Evolutionary conservation across 2,888 invertebrate species (phyloP).

Genomic region (Macrophya alboannulata): DNA sequence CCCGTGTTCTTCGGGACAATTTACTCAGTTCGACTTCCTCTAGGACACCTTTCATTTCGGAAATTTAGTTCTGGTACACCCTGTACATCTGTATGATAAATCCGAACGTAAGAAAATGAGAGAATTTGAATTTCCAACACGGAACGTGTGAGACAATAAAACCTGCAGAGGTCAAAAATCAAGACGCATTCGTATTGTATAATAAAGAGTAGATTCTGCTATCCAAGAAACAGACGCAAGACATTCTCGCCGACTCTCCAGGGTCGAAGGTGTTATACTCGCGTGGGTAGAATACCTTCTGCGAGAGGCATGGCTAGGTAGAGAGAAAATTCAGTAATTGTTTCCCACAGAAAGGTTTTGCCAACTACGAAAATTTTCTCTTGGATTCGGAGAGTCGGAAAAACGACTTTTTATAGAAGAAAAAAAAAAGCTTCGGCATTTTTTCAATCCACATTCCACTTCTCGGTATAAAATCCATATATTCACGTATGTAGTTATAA

Average conservation of each 20-base stretch:
- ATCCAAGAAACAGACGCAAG: background rate
- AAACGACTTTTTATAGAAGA: background rate
- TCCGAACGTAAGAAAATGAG: background rate
- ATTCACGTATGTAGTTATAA: background rate
- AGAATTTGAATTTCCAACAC: background rate
- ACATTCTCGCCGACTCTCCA: background rate
- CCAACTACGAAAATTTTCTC: background rate
- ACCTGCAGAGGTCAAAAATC: background rate
- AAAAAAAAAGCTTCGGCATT: no score
- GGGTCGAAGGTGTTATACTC: constrained; percentile 30
- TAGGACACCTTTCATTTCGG: no score
- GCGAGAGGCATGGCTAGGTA: background rate
- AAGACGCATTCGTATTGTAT: background rate
- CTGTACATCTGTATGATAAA: no score
- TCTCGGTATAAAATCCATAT: background rate
- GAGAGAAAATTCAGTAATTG: constrained; percentile 20
- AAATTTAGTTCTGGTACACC: no score
- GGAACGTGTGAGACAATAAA: background rate
- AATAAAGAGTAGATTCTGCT: background rate
- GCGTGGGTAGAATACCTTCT: constrained; percentile 28
- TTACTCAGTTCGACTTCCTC: no score
- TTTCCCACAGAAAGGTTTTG: constrained; percentile 7
- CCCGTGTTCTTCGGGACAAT: no score
- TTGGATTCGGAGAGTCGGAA: background rate
- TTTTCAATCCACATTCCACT: background rate